These are phyloP conservation scores for Gambusia holbrooki DNA, from an alignment of 2,113 vertebrate species.

Conservation along the genomic window DNA sequence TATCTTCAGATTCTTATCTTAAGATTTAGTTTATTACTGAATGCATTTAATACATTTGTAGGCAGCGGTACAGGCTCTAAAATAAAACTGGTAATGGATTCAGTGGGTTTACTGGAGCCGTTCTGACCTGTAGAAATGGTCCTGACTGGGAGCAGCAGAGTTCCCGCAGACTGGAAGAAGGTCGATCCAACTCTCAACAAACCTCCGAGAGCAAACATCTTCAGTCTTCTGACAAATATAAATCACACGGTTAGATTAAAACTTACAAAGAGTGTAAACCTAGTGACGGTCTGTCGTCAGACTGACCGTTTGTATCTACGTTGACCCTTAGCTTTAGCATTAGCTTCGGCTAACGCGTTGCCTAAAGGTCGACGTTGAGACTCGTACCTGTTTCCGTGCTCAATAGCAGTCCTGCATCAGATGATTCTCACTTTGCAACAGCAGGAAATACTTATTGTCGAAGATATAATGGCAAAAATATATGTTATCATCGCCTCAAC, in stretches of 20 bases:
- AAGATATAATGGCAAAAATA: not conserved
- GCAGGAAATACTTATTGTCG: not conserved
- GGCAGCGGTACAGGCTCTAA: too few species aligned
- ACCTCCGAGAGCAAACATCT: constrained; percentile 66
- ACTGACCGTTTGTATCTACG: not conserved
- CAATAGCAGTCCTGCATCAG: not conserved
- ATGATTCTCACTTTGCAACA: not conserved
- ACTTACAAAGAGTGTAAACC: not conserved
- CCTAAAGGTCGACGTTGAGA: not conserved
- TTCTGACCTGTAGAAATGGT: constrained; percentile 62
- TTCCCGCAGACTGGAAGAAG: constrained; percentile 59
- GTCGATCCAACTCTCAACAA: constrained; percentile 60
- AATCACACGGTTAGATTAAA: not conserved
- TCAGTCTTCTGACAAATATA: constrained; percentile 5
- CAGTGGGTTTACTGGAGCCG: not conserved
- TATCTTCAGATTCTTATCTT: too few species aligned
- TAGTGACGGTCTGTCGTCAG: not conserved
- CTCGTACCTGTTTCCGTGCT: constrained; percentile 38
- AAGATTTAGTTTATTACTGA: not conserved
- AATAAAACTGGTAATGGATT: not conserved
- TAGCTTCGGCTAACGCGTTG: constrained; percentile 31
- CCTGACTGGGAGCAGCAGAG: constrained; percentile 50
- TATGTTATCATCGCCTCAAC: constrained; percentile 29
- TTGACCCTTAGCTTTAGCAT: constrained; percentile 51
- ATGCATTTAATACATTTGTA: not conserved